Base-by-base conservation (phyloP, 1,140 invertebrate species). In the Trichonephila inaurata region DNA sequence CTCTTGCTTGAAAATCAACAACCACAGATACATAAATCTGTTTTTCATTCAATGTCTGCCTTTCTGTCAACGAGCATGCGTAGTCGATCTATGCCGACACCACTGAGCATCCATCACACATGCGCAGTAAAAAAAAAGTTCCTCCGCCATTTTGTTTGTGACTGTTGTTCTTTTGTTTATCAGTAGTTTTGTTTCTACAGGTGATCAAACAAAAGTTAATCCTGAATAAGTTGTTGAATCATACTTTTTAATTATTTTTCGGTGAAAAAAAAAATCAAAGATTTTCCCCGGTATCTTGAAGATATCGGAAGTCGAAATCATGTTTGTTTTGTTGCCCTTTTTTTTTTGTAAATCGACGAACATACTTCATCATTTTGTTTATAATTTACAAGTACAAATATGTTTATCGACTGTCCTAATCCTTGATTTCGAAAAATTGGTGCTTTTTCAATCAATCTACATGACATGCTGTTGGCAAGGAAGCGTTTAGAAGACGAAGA, bases 331-430 rank as follows among this genome's bases (percentile, higher is more conserved):
- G 51, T 51, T 51, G 7, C 51, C 10, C 28, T 51, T 51, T n/a
- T 6, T 69, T 24, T 28, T 69, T 40, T 40, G 33, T 40, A 40
- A n/a, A 69, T 69, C n/a, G 18, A 77, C 24, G 28, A 28, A 77
- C 72, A 77, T 33, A 18, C 28, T 10, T 77, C 72, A 77, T 33
- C 28, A 33, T 40, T 77, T 77, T 77, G 72, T 77, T 77, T 77
- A 77, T 77, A 77, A 40, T 77, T 77, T 33, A 28, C 72, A 77
- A 77, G 72, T 77, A 77, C 72, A 77, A 77, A 77, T 28, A 1
- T 77, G 28, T 40, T 66, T 77, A 77, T 77, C 72, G 33, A 77
- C 33, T 40, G 18, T 77, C 72, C 33, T 77, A 6, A 1, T 24
- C 16, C 2, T 77, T 19, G 69, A 77, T 33, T 77, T 77, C 72